Conservation (phyloP, 2,888 invertebrate species). For the Cancer borealis region DNA sequence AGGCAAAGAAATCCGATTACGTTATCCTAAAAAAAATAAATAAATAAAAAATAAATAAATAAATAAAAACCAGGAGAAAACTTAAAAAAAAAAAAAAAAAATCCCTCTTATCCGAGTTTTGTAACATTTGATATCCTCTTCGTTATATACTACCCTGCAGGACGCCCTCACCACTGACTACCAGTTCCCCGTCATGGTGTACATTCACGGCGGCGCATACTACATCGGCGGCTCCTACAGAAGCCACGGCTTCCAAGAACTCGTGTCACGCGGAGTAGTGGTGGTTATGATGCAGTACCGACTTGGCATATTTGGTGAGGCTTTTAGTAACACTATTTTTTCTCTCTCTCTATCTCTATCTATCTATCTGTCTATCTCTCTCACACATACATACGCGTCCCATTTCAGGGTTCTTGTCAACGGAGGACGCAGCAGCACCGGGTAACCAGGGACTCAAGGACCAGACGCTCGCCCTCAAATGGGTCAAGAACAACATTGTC, state of each 20-base stretch:
- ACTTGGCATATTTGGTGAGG: conserved; percentile 66
- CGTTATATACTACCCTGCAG: neutral
- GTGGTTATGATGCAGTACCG: conserved; percentile 66
- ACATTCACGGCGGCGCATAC: conserved; percentile 67
- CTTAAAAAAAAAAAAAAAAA: neutral
- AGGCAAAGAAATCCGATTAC: neutral
- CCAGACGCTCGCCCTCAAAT: conserved; percentile 67
- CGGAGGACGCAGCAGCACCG: conserved; percentile 62
- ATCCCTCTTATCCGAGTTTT: neutral
- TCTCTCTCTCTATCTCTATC: neutral
- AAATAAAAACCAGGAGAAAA: neutral
- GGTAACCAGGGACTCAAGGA: conserved; percentile 65
- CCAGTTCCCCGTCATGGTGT: conserved; percentile 65
- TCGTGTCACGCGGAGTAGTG: conserved; percentile 58
- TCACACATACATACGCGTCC: neutral
- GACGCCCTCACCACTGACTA: neutral
- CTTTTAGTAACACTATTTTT: neutral
- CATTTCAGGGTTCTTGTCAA: conserved; percentile 62
- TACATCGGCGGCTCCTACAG: conserved; percentile 42
- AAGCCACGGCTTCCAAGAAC: conserved; percentile 47
- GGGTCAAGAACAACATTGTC: conserved; percentile 63
- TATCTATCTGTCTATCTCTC: neutral
- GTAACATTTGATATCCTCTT: too few species aligned
- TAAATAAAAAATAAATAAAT: neutral
- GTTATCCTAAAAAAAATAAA: neutral